Base-by-base conservation (phyloP, 2,113 vertebrate genomes). In the Hippocampus barbouri region DNA sequence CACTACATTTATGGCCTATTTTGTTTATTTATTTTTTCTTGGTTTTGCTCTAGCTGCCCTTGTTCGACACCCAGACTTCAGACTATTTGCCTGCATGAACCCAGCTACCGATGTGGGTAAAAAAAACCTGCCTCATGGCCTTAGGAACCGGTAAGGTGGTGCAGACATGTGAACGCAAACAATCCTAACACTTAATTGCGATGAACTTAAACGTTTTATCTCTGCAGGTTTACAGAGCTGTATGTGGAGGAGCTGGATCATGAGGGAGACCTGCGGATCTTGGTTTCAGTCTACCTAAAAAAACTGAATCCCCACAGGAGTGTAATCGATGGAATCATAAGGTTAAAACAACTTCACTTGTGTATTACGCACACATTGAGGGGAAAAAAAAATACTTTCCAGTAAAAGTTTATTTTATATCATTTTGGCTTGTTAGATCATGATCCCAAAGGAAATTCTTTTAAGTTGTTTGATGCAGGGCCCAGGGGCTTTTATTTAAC, bases 71-170 rank as follows among this genome's bases (percentile, higher is more conserved):
- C 93, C 94, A 71, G 94, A 96, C 85, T 99, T 99, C 87, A 93
- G 89, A 45, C 91, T 99, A 70, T 99, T 99, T 91, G 97, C 96
- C 1, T 99, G 97, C 86, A 99, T 99, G 97, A 99, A 99, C 83
- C 97, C 97, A 73, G 97, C 97, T 66, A 99, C 97, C 20, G 97
- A 99, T 81, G 95, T 99, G 61, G 97, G 97, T 53, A 99, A 99
- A 87, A 94, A 93, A 86, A 98, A 99, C 88, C 93, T 99, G 30
- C 97, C 97, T 71, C 93, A 94, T 67, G 97, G 97, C 83, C 95
- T 99, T 83, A 94, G 97, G 84, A 99, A 98, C 90, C 94, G 97
- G 97, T 98, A 75, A 85, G 71, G 6, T 9, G 40, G 9, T 14
- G 56, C 7, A 30, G n/a, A 25, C 40, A n/a, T 56, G 23, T 53